phyloP scores from a whole-genome alignment of 2,888 invertebrate species.

The Oligia fasciuncula region DNA sequence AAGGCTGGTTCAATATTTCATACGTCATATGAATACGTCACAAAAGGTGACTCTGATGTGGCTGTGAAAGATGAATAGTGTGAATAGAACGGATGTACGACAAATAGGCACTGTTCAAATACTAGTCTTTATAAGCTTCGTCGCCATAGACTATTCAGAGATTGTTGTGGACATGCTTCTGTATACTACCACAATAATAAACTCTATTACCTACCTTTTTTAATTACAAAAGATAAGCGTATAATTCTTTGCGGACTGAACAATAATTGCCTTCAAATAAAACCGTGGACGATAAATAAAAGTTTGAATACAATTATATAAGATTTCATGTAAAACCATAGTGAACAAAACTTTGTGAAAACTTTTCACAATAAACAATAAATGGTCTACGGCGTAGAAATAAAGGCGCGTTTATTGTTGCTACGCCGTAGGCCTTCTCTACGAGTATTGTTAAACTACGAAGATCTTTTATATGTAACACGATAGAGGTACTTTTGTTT shows the following conservation, averaged over 20 bases:
- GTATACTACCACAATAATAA: slow-evolving; percentile 2
- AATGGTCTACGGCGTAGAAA: slow-evolving; percentile 38
- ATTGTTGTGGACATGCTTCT: slow-evolving; percentile 22
- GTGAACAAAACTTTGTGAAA: slow-evolving; percentile 40
- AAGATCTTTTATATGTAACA: slow-evolving; percentile 28
- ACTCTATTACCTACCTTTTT: background rate
- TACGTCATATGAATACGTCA: slow-evolving; percentile 68
- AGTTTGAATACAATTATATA: slow-evolving; percentile 26
- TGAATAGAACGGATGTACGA: slow-evolving; percentile 62
- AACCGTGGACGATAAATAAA: slow-evolving; percentile 22
- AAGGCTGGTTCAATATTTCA: slow-evolving; percentile 66
- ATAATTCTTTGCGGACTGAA: slow-evolving; percentile 15
- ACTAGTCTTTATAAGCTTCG: slow-evolving; percentile 54
- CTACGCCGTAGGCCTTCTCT: slow-evolving; percentile 32
- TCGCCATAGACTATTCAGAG: slow-evolving; percentile 20
- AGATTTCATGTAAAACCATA: slow-evolving; percentile 20
- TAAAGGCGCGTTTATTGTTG: slow-evolving; percentile 25
- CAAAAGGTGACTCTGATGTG: slow-evolving; percentile 64
- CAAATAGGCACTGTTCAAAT: slow-evolving; percentile 61
- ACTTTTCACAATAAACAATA: slow-evolving; percentile 45
- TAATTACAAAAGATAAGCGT: slow-evolving; percentile 6
- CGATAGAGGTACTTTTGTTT: background rate
- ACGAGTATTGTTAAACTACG: slow-evolving; percentile 18
- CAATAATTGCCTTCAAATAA: slow-evolving; percentile 14
- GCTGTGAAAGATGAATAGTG: slow-evolving; percentile 66